Evolutionary conservation across 2,888 invertebrate genomes (phyloP).

Genomic region (Pristionchus fissidentatus): DNA sequence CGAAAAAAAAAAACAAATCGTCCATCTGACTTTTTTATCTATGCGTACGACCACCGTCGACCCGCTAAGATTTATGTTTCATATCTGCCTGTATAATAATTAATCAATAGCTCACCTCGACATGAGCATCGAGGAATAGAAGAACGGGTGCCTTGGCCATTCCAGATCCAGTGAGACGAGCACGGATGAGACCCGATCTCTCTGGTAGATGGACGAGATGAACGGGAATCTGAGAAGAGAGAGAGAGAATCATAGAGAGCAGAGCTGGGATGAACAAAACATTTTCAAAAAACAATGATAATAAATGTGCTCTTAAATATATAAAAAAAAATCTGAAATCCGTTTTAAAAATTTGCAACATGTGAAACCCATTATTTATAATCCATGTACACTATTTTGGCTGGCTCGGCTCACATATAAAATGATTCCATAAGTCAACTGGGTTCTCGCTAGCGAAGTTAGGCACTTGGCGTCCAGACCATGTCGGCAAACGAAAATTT

Average conservation of each 20-base stretch:
- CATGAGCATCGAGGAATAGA: conserved; percentile 98
- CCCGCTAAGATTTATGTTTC: not conserved
- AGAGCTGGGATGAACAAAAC: conserved; percentile 6
- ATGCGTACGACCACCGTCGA: too few relatives aligned
- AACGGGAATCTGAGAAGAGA: conserved; percentile 86
- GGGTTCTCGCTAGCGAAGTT: too few relatives aligned
- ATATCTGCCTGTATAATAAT: not conserved
- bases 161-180: conserved; percentile 92
- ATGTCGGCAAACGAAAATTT: too few relatives aligned
- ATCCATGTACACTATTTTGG: too few relatives aligned
- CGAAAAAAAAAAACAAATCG: not conserved
- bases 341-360: too few relatives aligned
- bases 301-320: too few relatives aligned
- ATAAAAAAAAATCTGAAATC: too few relatives aligned
- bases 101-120: conserved; percentile 54
- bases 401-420: too few relatives aligned
- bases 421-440: too few relatives aligned
- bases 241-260: not conserved
- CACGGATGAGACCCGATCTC: conserved; percentile 94
- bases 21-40: not conserved
- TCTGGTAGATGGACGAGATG: conserved; percentile 88
- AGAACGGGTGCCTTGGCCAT: conserved; percentile 91
- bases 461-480: too few relatives aligned
- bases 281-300: not conserved
- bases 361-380: too few relatives aligned